Base-by-base conservation (phyloP, 2,797 vertebrate species). In the Channa striata region DNA sequence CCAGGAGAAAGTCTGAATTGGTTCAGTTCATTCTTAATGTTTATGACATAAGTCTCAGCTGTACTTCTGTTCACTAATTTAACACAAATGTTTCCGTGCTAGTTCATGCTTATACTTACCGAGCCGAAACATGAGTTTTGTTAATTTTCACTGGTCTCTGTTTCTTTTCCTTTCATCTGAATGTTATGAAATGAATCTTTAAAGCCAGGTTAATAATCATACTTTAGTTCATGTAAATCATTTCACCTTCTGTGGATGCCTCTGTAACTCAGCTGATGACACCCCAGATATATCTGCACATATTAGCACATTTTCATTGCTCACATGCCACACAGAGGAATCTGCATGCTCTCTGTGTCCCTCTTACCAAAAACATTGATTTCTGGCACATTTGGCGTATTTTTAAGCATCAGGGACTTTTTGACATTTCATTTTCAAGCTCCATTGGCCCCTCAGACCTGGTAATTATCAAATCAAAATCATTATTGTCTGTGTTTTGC, bases 391-490 rank as follows among this genome's bases (percentile, higher is more conserved):
- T 30, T 30, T 4, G 25, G 25, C 25, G 4, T 30, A 30, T 30
- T 30, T 30, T 6, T 30, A 30, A 30, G 1, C 25, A 30, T 30
- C 25, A 30, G 25, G 25, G 25, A 30, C n/a, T n/a, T n/a, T n/a
- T n/a, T 56, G 72, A 20, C 16, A 51, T 11, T 39, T 46, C n/a
- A n/a, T 54, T 69, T 77, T 59, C 10, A 68, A 60, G 65, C 39
- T 34, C 53, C 53, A 52, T 72, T 75, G 74, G 82, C 72, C 43
- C 19, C 14, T 57, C 69, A 82, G 49, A 68, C 67, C n/a, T 76
- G 12, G 53, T 86, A 85, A 87, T 88, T 75, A 72, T 72, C 57
- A 82, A 70, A 78, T 69, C 54, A 66, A 83, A 81, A 85, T 84
- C 72, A 74, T 72, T 47, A 74, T 46, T 74, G 61, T 80, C 43